A percentile compares a stretch with the other conserved stretches of the same genome.
Conservation (phyloP, 2,113 vertebrate species). For the Catagonus wagneri region DNA sequence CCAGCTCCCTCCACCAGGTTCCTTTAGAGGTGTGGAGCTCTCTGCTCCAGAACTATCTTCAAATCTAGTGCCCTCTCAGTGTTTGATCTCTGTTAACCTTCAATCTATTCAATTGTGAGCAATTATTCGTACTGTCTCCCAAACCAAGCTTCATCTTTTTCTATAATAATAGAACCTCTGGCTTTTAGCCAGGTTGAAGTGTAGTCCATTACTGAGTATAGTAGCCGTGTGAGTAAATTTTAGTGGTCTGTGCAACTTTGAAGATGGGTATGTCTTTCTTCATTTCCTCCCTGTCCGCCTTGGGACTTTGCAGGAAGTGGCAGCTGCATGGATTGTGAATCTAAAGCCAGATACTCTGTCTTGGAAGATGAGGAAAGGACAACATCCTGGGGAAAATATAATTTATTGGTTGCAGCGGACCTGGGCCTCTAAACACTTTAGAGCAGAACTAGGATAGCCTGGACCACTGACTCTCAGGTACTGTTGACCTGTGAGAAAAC, state of each 20-base stretch:
- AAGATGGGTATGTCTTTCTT: neutral
- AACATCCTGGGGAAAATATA: neutral
- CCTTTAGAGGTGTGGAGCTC: neutral
- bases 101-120: neutral
- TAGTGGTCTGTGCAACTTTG: neutral
- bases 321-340: neutral
- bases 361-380: neutral
- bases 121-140: neutral
- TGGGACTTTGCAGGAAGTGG: neutral
- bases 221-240: too few species aligned
- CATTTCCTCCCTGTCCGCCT: neutral
- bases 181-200: neutral
- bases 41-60: neutral
- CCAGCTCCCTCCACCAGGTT: neutral
- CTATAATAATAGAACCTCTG: neutral
- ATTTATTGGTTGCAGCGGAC: neutral
- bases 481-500: neutral
- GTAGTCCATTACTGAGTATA: too few species aligned
- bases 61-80: neutral
- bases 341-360: neutral
- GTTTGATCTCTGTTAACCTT: neutral
- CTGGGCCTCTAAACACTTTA: neutral
- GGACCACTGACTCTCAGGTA: neutral
- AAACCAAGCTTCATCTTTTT: neutral
- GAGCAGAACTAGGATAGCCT: neutral